Evolutionary conservation across 2,888 invertebrate species (phyloP), one percentile per base, ranked within the genome.

Genomic region (Lymantria dispar): DNA sequence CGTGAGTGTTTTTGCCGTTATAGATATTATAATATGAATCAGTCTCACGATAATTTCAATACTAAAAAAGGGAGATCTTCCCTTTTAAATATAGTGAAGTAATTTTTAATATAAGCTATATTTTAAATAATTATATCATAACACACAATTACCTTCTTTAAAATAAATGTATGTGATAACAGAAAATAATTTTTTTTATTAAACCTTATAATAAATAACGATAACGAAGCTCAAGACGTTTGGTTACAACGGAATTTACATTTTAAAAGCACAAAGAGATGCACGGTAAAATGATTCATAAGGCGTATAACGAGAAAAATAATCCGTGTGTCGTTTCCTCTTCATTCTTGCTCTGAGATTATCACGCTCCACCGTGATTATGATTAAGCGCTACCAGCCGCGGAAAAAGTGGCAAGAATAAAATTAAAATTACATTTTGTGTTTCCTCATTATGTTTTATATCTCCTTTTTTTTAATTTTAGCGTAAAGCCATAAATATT

Each of bases 381-480:
- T 84, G 83, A 85, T 82, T 80, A 83, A 84, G 75, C 74, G 76
- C 70, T 62, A 71, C 66, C 74, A 76, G 73, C 74, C 72, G 76
- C 47, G 71, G 71, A 74, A 71, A 76, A 78, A 78, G 66, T 71
- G 65, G 62, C 62, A 66, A 62, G 68, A 78, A 81, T 79, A 74
- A 83, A 80, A 83, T 83, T 81, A 81, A 84, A 83, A 81, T 78
- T 77, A 81, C 71, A 78, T 81, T 78, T 76, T 67, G 64, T 64
- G 68, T 62, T 61, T 68, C 70, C 72, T 78, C 75, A 78, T 78
- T 78, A 78, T 65, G 67, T 61, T 68, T 70, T 70, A 40, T 38
- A n/a, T n/a, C n/a, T 38, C 12, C 12, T n/a, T 12, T 38, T 38
- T 48, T n/a, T 46, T 49, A 54, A 48, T 49, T 40, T 47, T 14